Base-by-base conservation (phyloP, 2,113 vertebrate genomes). In the Paracyprichromis sp. region DNA sequence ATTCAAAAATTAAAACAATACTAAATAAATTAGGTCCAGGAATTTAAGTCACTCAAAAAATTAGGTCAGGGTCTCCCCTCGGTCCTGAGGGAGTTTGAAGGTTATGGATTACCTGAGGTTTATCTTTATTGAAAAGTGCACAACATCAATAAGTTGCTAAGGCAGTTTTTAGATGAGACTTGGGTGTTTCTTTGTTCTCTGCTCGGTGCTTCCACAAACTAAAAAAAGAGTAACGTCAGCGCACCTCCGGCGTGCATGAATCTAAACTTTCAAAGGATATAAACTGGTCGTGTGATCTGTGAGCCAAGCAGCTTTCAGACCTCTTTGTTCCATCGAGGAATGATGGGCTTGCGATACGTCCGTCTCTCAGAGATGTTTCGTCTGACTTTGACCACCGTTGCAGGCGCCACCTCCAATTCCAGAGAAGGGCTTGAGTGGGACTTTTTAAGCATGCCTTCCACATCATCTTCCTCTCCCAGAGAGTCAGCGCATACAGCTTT, bases 361-460 rank as follows among this genome's bases (percentile, higher is more conserved):
- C 98, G 95, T 80, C 98, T 96, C 89, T 99, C 98, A 0, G 98
- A 99, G 91, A 98, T 96, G 92, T 98, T 98, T 31, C 98, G 96
- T 80, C 94, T 97, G 63, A 99, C 98, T 88, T 97, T 98, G 82
- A 96, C 84, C 0, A 96, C 87, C 0, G 96, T 88, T 0, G 94
- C 90, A 10, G 94, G 50, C 3, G 91, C 93, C 29, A 90, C n/a
- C 1, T 98, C 97, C 83, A 96, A 89, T 52, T 97, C 97, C 59
- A 99, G 95, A 6, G 98, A 98, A 0, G 98, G 98, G 88, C 97
- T 98, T 54, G 98, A 98, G 90, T 98, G 93, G 9, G 97, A 98
- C 91, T 97, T 97, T 88, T 97, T 98, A 59, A 98, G 91, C 4
- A 84, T 84, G 1, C 91, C 80, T 2, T 92, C 94, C 4, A 87